A percentile compares a stretch with the other conserved stretches of the same genome.
These are phyloP conservation scores for Halcyon smyrnensis DNA, from an alignment of 2,797 vertebrate genomes.

Conservation along the genomic window DNA sequence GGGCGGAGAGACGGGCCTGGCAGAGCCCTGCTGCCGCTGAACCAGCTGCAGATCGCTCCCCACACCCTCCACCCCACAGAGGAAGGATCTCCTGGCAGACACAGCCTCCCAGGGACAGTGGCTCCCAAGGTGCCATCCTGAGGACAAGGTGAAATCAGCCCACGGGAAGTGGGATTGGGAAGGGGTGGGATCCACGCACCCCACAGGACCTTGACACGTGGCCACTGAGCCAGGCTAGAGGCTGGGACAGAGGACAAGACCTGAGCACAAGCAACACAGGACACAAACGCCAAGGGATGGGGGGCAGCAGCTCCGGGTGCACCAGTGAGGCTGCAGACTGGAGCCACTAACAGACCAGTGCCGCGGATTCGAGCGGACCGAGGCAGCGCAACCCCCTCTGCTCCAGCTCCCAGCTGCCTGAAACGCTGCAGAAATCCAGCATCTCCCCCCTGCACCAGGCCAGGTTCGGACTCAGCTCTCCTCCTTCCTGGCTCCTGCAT, in stretches of 20 bases:
- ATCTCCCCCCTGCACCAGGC: neutral
- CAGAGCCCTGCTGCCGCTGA: neutral
- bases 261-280: neutral
- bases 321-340: neutral
- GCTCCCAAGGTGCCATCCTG: neutral
- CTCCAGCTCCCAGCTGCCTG: neutral
- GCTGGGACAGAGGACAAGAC: neutral
- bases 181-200: neutral
- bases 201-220: neutral
- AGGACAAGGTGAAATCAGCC: neutral
- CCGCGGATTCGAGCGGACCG: accelerated
- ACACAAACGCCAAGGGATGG: neutral
- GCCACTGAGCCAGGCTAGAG: neutral
- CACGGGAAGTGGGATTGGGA: accelerated
- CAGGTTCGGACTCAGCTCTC: neutral
- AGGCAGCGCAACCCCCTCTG: neutral
- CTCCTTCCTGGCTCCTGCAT: constrained; percentile 9
- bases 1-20: neutral
- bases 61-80: accelerated
- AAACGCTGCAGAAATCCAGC: neutral
- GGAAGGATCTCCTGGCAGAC: neutral
- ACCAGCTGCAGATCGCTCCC: accelerated
- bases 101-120: neutral
- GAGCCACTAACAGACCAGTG: neutral
- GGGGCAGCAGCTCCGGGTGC: neutral